These are phyloP conservation scores for Micromys minutus DNA, from an alignment of 2,113 vertebrate species.

Conservation along the genomic window DNA sequence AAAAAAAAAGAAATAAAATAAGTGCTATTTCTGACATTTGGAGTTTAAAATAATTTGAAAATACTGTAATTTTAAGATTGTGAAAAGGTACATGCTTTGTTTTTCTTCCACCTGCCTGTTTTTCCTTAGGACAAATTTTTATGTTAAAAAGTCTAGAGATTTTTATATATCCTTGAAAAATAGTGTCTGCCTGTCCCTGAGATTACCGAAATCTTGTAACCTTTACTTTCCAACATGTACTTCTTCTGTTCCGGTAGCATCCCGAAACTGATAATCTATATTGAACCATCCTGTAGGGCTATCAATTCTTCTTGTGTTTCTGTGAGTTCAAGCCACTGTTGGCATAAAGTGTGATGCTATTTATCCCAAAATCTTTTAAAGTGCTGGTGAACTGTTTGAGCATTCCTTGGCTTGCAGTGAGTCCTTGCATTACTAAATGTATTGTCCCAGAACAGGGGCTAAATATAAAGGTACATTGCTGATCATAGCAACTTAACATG, in stretches of 20 bases:
- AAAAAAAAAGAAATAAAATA: conserved; percentile 34
- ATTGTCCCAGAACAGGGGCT: conserved; percentile 43
- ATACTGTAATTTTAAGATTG: neutral
- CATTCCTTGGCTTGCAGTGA: neutral
- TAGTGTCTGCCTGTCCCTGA: neutral
- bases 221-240: neutral
- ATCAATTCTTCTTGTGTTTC: neutral
- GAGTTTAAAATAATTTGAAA: neutral
- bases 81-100: neutral
- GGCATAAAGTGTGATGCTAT: neutral
- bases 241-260: neutral
- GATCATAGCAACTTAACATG: conserved; percentile 63
- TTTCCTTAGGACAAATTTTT: conserved; percentile 26
- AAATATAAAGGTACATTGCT: conserved; percentile 65
- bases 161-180: conserved; percentile 36
- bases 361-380: neutral
- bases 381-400: conserved; percentile 37
- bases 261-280: conserved; percentile 38
- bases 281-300: conserved; percentile 1
- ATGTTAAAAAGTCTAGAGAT: neutral
- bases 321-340: neutral
- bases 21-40: neutral
- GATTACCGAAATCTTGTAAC: neutral
- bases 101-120: neutral
- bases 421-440: conserved; percentile 47